These are phyloP conservation scores for Limosa lapponica DNA, from an alignment of 2,797 vertebrate genomes.

Conservation along the genomic window DNA sequence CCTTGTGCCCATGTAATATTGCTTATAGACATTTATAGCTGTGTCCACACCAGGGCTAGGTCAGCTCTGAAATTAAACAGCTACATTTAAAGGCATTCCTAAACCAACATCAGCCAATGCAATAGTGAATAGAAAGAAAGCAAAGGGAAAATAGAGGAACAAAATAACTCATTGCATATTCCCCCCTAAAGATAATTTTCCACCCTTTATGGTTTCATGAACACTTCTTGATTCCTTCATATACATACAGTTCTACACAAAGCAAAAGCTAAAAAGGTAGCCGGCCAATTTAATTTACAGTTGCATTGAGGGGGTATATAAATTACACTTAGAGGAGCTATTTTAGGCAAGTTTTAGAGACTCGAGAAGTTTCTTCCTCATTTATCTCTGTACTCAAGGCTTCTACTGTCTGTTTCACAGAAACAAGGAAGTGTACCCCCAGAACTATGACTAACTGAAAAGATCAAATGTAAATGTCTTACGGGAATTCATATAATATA, in stretches of 20 bases:
- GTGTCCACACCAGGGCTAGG: not conserved
- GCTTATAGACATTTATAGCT: not conserved
- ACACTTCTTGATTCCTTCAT: not conserved
- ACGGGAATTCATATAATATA: not conserved
- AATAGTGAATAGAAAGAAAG: not conserved
- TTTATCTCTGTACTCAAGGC: not conserved
- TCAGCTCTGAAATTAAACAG: not conserved
- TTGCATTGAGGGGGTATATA: not conserved
- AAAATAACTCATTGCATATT: not conserved
- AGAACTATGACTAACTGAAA: slow-evolving; percentile 21
- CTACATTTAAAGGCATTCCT: not conserved
- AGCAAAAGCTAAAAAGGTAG: not conserved
- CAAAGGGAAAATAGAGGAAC: not conserved
- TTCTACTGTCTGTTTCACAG: not conserved
- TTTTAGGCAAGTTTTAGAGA: not conserved
- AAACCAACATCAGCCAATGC: not conserved
- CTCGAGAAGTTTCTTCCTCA: not conserved
- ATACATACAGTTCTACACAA: not conserved
- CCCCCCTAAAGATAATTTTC: not conserved
- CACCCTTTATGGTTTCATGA: not conserved
- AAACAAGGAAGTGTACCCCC: not conserved
- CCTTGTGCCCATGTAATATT: not conserved
- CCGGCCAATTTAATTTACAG: not conserved
- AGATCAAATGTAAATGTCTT: slow-evolving; percentile 2
- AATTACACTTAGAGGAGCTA: not conserved